Evolutionary conservation across 92 coral and sea anemone genomes (phyloP).

Genomic region (Porites lobata): DNA sequence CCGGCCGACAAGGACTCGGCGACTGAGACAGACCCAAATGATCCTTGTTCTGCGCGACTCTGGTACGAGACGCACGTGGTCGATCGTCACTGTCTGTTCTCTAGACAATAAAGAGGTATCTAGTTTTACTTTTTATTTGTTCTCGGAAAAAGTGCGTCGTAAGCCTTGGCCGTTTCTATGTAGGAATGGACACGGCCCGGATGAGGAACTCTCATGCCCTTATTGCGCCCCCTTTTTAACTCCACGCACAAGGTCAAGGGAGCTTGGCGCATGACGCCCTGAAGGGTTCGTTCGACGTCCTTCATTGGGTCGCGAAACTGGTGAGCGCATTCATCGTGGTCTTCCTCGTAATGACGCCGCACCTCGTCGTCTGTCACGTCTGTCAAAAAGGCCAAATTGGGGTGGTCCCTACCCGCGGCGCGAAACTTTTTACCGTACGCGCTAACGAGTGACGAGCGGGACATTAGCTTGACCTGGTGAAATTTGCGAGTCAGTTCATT

Average conservation of each 20-base stretch:
- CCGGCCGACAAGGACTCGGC: not conserved
- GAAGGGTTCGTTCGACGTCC: not conserved
- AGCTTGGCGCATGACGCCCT: not conserved
- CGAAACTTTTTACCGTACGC: slow-evolving; percentile 5
- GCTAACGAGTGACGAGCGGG: not conserved
- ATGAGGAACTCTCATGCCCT: slow-evolving; percentile 2
- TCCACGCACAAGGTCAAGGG: not conserved
- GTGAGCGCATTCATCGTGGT: slow-evolving; percentile 25
- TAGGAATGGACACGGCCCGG: not conserved
- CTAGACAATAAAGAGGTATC: not conserved
- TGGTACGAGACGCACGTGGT: not conserved
- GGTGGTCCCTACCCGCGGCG: not conserved
- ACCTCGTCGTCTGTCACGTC: not conserved
- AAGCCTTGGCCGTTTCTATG: not conserved
- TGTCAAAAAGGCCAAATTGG: not conserved
- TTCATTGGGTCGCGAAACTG: not conserved
- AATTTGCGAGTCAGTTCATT: not conserved
- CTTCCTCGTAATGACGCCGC: slow-evolving; percentile 22
- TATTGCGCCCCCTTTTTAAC: not conserved
- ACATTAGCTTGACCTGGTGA: slow-evolving; percentile 3
- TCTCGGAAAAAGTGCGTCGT: not conserved
- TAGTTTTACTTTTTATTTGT: not conserved
- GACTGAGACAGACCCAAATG: not conserved
- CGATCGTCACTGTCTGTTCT: not conserved
- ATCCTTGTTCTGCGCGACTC: not conserved